These are phyloP conservation scores for Gymnothorax reevesii DNA, from an alignment of 2,797 vertebrate genomes.

Conservation along the genomic window DNA sequence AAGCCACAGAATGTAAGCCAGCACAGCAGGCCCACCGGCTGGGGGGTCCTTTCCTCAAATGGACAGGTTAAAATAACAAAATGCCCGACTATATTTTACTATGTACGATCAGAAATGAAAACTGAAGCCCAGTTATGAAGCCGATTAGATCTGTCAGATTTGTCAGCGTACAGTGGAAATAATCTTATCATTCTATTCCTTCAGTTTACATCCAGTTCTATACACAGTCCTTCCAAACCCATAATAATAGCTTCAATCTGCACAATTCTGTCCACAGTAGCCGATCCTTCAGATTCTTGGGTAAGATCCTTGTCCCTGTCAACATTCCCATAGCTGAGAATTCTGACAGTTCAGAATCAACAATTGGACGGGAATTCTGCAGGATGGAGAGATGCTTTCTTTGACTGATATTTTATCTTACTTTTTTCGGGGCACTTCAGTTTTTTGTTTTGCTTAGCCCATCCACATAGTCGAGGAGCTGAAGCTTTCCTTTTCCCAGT, in stretches of 20 bases:
- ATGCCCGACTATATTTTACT: not conserved
- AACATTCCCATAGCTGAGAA: constrained; percentile 4
- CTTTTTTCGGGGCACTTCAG: not conserved
- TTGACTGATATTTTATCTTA: not conserved
- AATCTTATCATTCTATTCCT: not conserved
- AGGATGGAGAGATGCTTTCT: not conserved
- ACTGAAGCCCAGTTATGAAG: not conserved
- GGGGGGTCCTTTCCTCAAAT: too few species aligned
- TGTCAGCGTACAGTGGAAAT: not conserved
- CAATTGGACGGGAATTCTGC: not conserved
- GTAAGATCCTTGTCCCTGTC: constrained; percentile 33
- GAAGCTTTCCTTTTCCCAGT: not conserved
- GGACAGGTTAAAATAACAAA: too few species aligned
- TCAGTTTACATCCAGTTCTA: not conserved
- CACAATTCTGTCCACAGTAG: not conserved
- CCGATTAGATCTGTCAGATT: not conserved
- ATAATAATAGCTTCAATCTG: constrained; percentile 5
- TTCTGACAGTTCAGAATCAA: not conserved
- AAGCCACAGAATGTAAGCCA: not conserved
- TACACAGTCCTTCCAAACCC: not conserved
- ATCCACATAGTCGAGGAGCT: constrained; percentile 14
- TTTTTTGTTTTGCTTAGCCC: constrained; percentile 14
- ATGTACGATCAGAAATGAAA: not conserved
- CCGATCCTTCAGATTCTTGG: not conserved
- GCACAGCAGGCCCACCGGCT: too few species aligned